Base-by-base conservation (phyloP, 2,888 invertebrate species). In the Cataglyphis altisquamis region DNA sequence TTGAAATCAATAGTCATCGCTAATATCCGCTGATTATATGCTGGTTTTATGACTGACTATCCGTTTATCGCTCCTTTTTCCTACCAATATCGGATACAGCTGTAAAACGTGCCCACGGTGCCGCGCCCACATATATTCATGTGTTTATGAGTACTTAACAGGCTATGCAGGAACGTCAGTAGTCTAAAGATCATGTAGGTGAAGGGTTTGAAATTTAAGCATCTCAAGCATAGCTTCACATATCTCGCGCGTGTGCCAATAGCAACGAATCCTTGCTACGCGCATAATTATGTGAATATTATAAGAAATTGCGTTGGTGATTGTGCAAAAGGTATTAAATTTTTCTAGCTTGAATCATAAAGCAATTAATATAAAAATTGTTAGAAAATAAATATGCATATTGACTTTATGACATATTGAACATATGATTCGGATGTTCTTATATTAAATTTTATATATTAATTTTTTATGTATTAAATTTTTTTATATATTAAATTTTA, bases 91-190 rank as follows among this genome's bases (percentile, higher is more conserved):
- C 66, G 32, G 83, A 85, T 82, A 83, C 67, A 82, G 73, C 66
- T 86, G 85, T 77, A 84, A 89, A 86, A 83, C 88, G 84, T 85
- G 86, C 83, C 86, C 81, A 80, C 78, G 72, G 72, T 83, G 87
- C 86, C 89, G 89, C 89, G 67, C 89, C 86, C 78, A 86, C 85
- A 85, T 80, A 81, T 85, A 41, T 85, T 89, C 82, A 36, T 36
- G 36, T 6, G 82, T 87, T 72, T 84, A 84, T 57, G 75, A 80
- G 36, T 9, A 55, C 36, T 68, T 55, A 10, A 52, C 18, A 32
- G 52, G 55, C 32, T 73, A 74, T 62, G 9, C 41, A 18, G 36
- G 8, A 12, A 63, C 25, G n/a, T 72, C 48, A 48, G 8, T 9
- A 18, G 41, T 64, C 18, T 45, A 60, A 75, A 66, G 41, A 68